Conservation (phyloP, 2,888 invertebrate genomes). For the Drosophila kokeensis region DNA sequence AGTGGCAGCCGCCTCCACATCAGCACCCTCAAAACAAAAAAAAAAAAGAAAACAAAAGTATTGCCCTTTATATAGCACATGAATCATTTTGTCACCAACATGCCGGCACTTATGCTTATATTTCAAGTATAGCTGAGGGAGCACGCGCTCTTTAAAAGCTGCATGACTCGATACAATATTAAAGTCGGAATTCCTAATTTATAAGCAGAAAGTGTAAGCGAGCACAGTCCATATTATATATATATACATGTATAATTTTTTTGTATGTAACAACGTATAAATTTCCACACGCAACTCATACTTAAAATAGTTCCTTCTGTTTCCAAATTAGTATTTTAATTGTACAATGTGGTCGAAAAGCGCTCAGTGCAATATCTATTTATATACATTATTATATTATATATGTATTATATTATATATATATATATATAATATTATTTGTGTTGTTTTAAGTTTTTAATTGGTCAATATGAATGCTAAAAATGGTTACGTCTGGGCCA, state of each 20-base stretch:
- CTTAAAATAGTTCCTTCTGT: slow-evolving; percentile 57
- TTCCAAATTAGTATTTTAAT: slow-evolving; percentile 37
- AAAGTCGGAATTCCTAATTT: slow-evolving; percentile 54
- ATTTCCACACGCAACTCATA: slow-evolving; percentile 22
- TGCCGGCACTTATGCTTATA: slow-evolving; percentile 38
- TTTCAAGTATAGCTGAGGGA: slow-evolving; percentile 52
- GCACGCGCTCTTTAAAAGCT: slow-evolving; percentile 60
- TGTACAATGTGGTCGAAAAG: slow-evolving; percentile 35
- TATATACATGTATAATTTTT: slow-evolving; percentile 7
- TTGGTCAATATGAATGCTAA: not conserved
- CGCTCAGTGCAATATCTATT: slow-evolving; percentile 46
- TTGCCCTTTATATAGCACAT: slow-evolving; percentile 31
- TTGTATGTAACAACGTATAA: slow-evolving; percentile 35
- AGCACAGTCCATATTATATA: slow-evolving; percentile 28
- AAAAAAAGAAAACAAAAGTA: slow-evolving; percentile 22
- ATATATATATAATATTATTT: slow-evolving; percentile 9
- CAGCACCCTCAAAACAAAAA: slow-evolving; percentile 2
- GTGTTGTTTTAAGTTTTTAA: slow-evolving; percentile 18
- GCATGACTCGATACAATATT: slow-evolving; percentile 48
- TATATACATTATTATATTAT: slow-evolving; percentile 11
- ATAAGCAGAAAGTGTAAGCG: slow-evolving; percentile 58
- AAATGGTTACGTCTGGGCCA: not conserved
- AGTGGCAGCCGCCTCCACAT: slow-evolving; percentile 71
- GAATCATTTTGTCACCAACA: slow-evolving; percentile 33
- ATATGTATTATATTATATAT: slow-evolving; percentile 7